Conservation (phyloP, 2,113 vertebrate genomes). For the Salvator merianae region DNA sequence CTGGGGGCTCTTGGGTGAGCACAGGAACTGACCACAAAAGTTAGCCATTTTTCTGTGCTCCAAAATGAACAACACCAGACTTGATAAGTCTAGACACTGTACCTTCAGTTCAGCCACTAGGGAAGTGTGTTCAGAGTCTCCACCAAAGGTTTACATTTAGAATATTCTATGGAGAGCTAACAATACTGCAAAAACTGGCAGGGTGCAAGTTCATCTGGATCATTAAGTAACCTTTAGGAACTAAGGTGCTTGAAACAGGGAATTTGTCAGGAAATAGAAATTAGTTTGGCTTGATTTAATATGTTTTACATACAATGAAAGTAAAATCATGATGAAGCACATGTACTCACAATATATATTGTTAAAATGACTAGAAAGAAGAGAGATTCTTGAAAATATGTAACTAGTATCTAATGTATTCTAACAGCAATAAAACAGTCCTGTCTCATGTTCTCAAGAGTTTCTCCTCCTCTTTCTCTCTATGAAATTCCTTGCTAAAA, state of each 20-base stretch:
- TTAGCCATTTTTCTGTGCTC: too few species aligned
- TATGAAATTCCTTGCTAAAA: background rate
- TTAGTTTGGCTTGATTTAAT: background rate
- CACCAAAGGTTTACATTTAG: too few species aligned
- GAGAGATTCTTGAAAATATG: background rate
- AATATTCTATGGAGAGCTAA: too few species aligned
- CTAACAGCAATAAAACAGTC: background rate
- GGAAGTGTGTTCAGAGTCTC: too few species aligned
- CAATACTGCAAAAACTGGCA: too few species aligned
- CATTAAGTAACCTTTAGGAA: too few species aligned
- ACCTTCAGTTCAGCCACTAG: too few species aligned
- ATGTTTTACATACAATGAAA: background rate
- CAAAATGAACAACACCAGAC: too few species aligned
- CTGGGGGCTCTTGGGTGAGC: too few species aligned
- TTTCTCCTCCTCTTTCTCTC: background rate
- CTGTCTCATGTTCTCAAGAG: background rate
- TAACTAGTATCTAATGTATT: background rate
- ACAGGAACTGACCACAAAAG: too few species aligned
- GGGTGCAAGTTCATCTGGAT: too few species aligned
- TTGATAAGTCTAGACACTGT: too few species aligned
- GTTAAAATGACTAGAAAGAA: conserved; percentile 8
- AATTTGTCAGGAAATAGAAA: background rate
- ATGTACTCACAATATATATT: background rate
- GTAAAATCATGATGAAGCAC: background rate
- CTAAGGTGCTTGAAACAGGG: background rate